Conservation (phyloP, 2,797 vertebrate species). For the Chelonia mydas region DNA sequence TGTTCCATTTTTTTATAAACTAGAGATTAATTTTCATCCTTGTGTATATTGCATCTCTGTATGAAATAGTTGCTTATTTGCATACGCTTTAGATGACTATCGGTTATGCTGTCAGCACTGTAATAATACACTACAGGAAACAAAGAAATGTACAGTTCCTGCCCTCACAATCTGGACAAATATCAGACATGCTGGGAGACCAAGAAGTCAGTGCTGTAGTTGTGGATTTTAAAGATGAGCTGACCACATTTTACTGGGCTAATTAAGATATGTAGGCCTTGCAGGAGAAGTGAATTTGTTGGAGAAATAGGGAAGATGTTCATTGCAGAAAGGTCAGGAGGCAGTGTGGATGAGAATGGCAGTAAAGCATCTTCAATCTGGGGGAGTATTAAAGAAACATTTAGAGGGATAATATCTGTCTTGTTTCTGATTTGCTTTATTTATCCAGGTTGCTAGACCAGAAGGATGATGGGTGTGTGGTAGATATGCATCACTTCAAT, state of each 20-base stretch:
- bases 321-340: not conserved
- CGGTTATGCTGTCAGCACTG: not conserved
- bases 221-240: not conserved
- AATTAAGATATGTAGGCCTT: not conserved
- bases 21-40: not conserved
- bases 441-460: conserved; percentile 88
- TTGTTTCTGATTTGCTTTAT: not conserved
- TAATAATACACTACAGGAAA: not conserved
- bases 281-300: not conserved
- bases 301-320: not conserved
- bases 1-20: not conserved
- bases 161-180: not conserved
- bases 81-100: not conserved
- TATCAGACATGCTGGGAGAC: not conserved
- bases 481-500: conserved; percentile 98
- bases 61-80: not conserved
- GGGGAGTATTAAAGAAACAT: not conserved
- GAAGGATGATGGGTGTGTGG: conserved; percentile 93
- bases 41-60: not conserved
- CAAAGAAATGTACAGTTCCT: not conserved
- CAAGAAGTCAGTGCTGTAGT: not conserved
- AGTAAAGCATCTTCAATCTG: not conserved
- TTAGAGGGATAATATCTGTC: not conserved
- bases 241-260: not conserved
- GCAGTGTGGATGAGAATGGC: not conserved